Percentiles rank a stretch among this genome's conserved stretches.
Evolutionary conservation across 1,140 invertebrate species (phyloP).

Genomic region (Bombus difficillimus): DNA sequence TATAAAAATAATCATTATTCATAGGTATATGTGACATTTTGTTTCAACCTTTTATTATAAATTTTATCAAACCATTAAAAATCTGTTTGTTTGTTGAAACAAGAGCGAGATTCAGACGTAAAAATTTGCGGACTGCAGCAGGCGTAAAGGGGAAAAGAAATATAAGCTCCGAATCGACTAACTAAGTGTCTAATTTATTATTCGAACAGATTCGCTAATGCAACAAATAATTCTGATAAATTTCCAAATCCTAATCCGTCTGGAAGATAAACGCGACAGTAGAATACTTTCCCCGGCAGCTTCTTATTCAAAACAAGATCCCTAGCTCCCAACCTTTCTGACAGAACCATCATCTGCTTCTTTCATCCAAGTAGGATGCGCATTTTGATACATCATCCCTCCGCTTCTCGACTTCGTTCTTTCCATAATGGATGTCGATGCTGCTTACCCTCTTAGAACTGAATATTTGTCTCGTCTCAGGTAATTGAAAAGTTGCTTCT

Average conservation of each 20-base stretch:
- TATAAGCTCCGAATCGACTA: too few relatives aligned
- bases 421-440: conserved; percentile 40
- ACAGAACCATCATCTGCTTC: neutral
- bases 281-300: neutral
- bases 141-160: too few relatives aligned
- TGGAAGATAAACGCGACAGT: conserved; percentile 11
- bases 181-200: conserved; percentile 18
- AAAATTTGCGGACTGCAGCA: too few relatives aligned
- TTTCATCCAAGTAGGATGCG: conserved; percentile 35
- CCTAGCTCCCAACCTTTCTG: neutral
- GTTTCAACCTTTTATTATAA: too few relatives aligned
- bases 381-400: conserved; percentile 28
- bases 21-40: too few relatives aligned
- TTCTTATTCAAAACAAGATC: neutral
- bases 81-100: too few relatives aligned
- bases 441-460: neutral
- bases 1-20: too few relatives aligned
- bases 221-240: conserved; percentile 7
- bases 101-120: too few relatives aligned
- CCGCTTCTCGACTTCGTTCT: neutral
- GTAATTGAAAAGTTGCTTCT: conserved; percentile 31
- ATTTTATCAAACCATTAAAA: too few relatives aligned
- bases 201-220: neutral
- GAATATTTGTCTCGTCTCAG: conserved; percentile 15
- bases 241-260: conserved; percentile 10